Percentiles rank a stretch among this genome's conserved stretches.
phyloP scores from a whole-genome alignment of 1,140 invertebrate species.

The Pachypsylla venusta region DNA sequence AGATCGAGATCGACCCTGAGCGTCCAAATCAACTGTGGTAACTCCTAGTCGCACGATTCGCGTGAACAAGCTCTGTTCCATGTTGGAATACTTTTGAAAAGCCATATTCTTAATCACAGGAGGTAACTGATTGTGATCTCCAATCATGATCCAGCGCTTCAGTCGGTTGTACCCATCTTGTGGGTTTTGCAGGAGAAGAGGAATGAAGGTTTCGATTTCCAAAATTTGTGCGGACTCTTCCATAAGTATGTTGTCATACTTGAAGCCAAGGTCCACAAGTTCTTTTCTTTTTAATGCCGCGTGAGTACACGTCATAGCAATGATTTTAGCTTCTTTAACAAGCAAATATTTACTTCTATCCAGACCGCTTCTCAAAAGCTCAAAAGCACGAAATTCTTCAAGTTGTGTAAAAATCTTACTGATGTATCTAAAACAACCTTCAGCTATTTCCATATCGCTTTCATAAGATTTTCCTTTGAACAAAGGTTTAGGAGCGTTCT shows the following conservation, averaged over 20 bases:
- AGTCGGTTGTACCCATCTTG: slow-evolving; percentile 88
- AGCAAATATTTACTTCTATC: slow-evolving; percentile 92
- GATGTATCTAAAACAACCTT: slow-evolving; percentile 90
- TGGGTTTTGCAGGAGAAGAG: slow-evolving; percentile 90
- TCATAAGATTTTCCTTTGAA: slow-evolving; percentile 66
- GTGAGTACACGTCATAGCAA: slow-evolving; percentile 99
- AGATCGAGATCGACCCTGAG: slow-evolving; percentile 85
- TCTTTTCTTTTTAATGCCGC: slow-evolving; percentile 94
- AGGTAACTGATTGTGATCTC: slow-evolving; percentile 97
- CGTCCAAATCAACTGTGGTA: slow-evolving; percentile 92
- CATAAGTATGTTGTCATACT: slow-evolving; percentile 99
- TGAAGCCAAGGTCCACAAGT: slow-evolving; percentile 87
- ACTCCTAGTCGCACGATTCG: slow-evolving; percentile 90
- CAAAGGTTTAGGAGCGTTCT: slow-evolving; percentile 80
- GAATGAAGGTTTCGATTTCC: slow-evolving; percentile 99
- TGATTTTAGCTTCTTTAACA: slow-evolving; percentile 98
- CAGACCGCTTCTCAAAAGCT: slow-evolving; percentile 81
- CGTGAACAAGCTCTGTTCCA: slow-evolving; percentile 98
- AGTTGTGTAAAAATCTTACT: slow-evolving; percentile 91
- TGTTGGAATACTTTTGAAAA: slow-evolving; percentile 99
- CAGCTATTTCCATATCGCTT: slow-evolving; percentile 80
- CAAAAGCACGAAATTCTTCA: slow-evolving; percentile 97
- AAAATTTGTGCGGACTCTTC: slow-evolving; percentile 98
- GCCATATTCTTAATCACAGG: slow-evolving; percentile 99
- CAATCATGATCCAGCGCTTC: slow-evolving; percentile 99